phyloP scores from a whole-genome alignment of 2,797 vertebrate genomes.

The Agapornis canus region DNA sequence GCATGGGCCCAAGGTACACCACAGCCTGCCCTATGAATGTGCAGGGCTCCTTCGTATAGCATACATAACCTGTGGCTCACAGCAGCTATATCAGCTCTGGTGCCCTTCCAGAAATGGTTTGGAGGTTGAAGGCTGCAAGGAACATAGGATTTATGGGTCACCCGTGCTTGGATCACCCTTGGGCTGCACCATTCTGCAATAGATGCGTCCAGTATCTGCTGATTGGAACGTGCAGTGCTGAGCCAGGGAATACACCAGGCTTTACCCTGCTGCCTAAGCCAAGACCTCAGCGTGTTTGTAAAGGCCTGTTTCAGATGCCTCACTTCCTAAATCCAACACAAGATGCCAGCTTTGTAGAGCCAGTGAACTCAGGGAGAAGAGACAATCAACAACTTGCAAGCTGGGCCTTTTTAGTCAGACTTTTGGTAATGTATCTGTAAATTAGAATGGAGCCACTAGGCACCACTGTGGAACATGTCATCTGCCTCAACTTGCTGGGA shows the following conservation, averaged over 20 bases:
- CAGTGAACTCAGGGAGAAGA: background rate
- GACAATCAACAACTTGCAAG: background rate
- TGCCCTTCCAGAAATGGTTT: background rate
- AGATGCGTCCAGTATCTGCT: background rate
- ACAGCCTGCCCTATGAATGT: background rate
- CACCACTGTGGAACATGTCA: background rate
- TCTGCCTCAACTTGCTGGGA: constrained; percentile 1
- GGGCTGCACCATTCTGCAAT: background rate
- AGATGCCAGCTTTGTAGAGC: accelerated
- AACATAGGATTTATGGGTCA: background rate
- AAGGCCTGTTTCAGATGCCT: background rate
- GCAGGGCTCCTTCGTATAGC: background rate
- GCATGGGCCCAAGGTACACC: background rate
- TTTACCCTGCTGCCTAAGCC: background rate
- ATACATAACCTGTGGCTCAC: accelerated
- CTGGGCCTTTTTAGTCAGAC: background rate
- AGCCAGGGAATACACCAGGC: background rate
- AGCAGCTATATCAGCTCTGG: background rate
- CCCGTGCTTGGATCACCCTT: background rate
- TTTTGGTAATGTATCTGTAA: background rate
- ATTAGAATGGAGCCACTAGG: background rate
- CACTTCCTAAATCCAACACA: background rate
- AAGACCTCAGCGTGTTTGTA: background rate
- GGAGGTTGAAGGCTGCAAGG: background rate
- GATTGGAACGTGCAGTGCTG: background rate